A percentile compares a stretch with the other conserved stretches of the same genome.
These are phyloP conservation scores for Caenorhabditis auriculariae DNA, from an alignment of 2,888 invertebrate species.

Conservation along the genomic window DNA sequence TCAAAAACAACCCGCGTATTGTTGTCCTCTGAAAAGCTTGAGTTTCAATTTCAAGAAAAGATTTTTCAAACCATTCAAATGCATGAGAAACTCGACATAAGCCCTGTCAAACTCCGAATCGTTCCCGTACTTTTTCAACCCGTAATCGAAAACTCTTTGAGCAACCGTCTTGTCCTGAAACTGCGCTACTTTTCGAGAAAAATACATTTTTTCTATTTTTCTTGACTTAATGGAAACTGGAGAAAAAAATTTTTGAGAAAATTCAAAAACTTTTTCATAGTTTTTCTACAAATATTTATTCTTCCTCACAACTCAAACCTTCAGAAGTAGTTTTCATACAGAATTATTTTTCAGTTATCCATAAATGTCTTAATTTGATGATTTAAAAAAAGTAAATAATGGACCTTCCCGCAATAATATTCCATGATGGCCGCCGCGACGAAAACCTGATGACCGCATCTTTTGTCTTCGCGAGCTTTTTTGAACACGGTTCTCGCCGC, in stretches of 20 bases:
- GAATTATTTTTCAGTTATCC: no score
- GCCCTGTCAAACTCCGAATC: conserved; percentile 91
- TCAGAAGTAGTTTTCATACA: no score
- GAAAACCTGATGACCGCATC: conserved; percentile 86
- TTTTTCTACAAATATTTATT: no score
- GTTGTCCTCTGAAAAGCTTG: conserved; percentile 83
- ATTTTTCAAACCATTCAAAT: conserved; percentile 78
- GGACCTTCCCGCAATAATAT: conserved; percentile 89
- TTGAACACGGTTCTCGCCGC: conserved; percentile 92
- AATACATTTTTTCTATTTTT: background rate
- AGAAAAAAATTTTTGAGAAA: background rate
- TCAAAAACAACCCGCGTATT: conserved; percentile 99
- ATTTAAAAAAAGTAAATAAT: conserved; percentile 1
- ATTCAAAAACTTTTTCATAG: no score
- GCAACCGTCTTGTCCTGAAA: conserved; percentile 85
- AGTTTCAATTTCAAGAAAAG: background rate
- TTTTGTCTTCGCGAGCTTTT: conserved; percentile 83
- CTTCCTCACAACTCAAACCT: no score
- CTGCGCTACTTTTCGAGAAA: conserved; percentile 1
- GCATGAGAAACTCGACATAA: conserved; percentile 94
- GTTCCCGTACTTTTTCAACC: conserved; percentile 91
- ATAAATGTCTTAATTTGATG: conserved; percentile 2
- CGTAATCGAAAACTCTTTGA: conserved; percentile 92
- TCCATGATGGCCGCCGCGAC: conserved; percentile 98
- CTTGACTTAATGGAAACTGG: background rate